Percentiles rank a stretch among this genome's conserved stretches.
phyloP scores from a whole-genome alignment of 2,113 vertebrate genomes.

The Stercorarius parasiticus region DNA sequence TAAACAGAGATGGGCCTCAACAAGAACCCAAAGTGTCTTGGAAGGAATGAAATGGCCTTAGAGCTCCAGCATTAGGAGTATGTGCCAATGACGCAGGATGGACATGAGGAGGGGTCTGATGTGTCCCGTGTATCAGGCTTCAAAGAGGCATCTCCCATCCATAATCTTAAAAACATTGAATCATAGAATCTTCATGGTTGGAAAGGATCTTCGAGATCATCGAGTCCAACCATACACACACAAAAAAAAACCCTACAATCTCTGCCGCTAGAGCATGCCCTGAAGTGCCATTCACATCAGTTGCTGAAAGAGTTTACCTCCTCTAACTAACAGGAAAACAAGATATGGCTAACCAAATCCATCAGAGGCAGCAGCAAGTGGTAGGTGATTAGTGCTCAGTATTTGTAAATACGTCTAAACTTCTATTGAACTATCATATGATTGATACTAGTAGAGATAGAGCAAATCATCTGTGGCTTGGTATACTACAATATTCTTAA shows the following conservation, averaged over 20 bases:
- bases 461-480: neutral
- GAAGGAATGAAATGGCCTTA: neutral
- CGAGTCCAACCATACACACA: no score
- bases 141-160: neutral
- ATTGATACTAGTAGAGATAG: neutral
- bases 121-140: neutral
- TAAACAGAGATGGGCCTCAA: neutral
- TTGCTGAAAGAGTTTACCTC: neutral
- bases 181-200: no score
- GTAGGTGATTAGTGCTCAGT: neutral
- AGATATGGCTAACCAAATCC: neutral
- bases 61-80: neutral
- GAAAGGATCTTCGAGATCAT: no score
- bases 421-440: no score
- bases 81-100: neutral
- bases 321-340: neutral
- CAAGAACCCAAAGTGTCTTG: neutral
- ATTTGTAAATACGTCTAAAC: neutral
- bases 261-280: no score
- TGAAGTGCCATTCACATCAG: neutral
- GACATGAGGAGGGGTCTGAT: neutral
- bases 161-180: neutral
- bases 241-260: no score
- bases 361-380: neutral
- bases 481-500: neutral